A percentile compares a stretch with the other conserved stretches of the same genome.
These are phyloP conservation scores for Diorhabda elongata DNA, from an alignment of 1,140 invertebrate species.

Conservation along the genomic window DNA sequence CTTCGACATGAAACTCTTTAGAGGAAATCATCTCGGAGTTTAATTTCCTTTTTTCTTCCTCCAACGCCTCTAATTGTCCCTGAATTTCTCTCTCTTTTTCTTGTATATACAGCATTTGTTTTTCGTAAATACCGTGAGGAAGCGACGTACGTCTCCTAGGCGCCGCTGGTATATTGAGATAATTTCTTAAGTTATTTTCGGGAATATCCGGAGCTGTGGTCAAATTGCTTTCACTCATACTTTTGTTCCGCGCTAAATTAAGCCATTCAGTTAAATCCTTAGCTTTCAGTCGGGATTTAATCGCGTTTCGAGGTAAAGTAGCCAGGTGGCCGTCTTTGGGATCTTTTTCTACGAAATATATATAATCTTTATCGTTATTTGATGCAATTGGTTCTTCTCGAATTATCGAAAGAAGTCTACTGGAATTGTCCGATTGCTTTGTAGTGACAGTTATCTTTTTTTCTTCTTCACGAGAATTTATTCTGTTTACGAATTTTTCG, in stretches of 20 bases:
- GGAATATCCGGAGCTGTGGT: slow-evolving; percentile 22
- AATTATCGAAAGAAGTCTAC: slow-evolving; percentile 54
- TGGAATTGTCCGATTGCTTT: slow-evolving; percentile 9
- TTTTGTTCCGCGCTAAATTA: slow-evolving; percentile 46
- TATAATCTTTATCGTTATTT: slow-evolving; percentile 8
- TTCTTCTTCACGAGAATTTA: slow-evolving; percentile 53
- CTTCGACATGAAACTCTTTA: slow-evolving; percentile 32
- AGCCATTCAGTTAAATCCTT: slow-evolving; percentile 53
- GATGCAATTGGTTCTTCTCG: slow-evolving; percentile 45
- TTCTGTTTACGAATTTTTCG: slow-evolving; percentile 61
- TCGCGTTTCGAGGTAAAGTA: slow-evolving; percentile 5
- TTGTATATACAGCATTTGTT: slow-evolving; percentile 65
- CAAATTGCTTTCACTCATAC: slow-evolving; percentile 33
- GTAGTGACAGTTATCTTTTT: slow-evolving; percentile 32
- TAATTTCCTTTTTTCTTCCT: slow-evolving; percentile 52
- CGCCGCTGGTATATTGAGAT: slow-evolving; percentile 12
- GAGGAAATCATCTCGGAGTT: slow-evolving; percentile 31
- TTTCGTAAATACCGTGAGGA: slow-evolving; percentile 62
- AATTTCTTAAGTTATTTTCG: slow-evolving; percentile 28
- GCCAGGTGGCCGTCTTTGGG: slow-evolving; percentile 1
- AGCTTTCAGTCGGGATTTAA: slow-evolving; percentile 45
- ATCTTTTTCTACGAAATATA: slow-evolving; percentile 21
- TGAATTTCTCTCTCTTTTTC: slow-evolving; percentile 63
- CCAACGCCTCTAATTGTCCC: slow-evolving; percentile 56
- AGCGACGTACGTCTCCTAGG: slow-evolving; percentile 54